Evolutionary conservation across 2,888 invertebrate species (phyloP), one percentile per base, ranked within the genome.

Genomic region (Apamea monoglypha): DNA sequence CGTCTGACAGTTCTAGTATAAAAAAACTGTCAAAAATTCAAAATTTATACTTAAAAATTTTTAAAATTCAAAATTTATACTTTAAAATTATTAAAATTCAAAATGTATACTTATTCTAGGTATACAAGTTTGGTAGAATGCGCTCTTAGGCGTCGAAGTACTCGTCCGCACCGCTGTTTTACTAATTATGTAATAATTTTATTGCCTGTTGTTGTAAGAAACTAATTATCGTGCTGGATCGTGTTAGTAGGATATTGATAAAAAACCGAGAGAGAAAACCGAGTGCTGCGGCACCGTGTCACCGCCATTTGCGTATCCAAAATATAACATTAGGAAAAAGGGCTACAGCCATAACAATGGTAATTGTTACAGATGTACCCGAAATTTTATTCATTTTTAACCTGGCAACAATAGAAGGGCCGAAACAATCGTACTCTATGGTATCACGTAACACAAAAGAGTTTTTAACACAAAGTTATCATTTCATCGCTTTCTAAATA

Each of bases 401-500:
- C 40, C 40, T 81, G 81, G 86, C 80, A 88, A 88, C 88, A 88
- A 88, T 86, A 59, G 78, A 80, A 80, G 74, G 69, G 67, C 77
- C 76, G 69, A 66, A 79, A 86, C 86, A 89, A 86, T 76, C 70
- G 53, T 63, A 50, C 74, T 83, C 76, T 88, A 79, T 84, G 81
- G 86, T 85, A 56, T 84, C 82, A 74, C 66, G 78, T 86, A 80
- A 79, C 86, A 84, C 80, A 81, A 84, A 82, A 73, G 80, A 85
- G 73, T 64, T 80, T 87, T 74, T 74, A 72, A 82, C 36, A 81
- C 61, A 81, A 71, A 75, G 69, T 87, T 85, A 80, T 86, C n/a
- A 80, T 81, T 85, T 63, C 75, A 80, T 84, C 89, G 83, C 89
- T 88, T 88, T 88, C 88, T 87, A 87, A 77, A 78, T 80, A 83